Evolutionary conservation across 2,113 vertebrate genomes (phyloP), one percentile per base, ranked within the genome.

Genomic region (Silurus meridionalis): DNA sequence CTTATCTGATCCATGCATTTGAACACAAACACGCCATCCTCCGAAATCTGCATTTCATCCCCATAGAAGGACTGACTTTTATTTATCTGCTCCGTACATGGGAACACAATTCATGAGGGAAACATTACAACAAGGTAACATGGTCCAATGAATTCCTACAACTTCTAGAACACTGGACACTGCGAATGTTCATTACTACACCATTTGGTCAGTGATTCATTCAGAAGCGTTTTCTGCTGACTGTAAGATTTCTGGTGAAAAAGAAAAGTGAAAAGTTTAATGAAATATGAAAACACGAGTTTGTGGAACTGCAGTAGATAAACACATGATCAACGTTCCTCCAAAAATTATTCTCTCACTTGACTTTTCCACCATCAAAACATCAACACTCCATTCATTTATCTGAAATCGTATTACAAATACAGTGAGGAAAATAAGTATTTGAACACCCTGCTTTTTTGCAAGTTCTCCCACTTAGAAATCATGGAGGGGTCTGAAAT

Each of bases 1-100:
- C 53, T 83, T 86, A 83, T 86, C 85, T 77, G 85, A 86, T 86
- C 64, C 75, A 86, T 82, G 85, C 58, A 74, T 77, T 50, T 19
- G 69, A 13, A 77, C 69, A 83, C 8, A 64, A 78, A 60, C 74
- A 19, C 50, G 50, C 21, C 87, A 85, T 86, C 57, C 79, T 55
- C 80, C 80, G 21, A 48, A 48, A 23, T 46, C 78, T 63, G 74
- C 66, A 37, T 63, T 37, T 74, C 53, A 85, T 25, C 37, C 46
- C 79, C 21, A 37, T 63, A 78, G 66, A 82, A 63, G 3, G 8
- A 19, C 57, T 55, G 53, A 80, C 82, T 87, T 80, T 69, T 8
- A 14, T 82, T 37, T 53, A 55, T 60, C 8, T 57, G 48, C 81
- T 72, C 17, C 74, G 37, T 37, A 37, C 15, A 67, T 4, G 58